These are phyloP conservation scores for Ptilorrhoa leucosticta DNA, from an alignment of 2,113 vertebrate species.

Conservation along the genomic window DNA sequence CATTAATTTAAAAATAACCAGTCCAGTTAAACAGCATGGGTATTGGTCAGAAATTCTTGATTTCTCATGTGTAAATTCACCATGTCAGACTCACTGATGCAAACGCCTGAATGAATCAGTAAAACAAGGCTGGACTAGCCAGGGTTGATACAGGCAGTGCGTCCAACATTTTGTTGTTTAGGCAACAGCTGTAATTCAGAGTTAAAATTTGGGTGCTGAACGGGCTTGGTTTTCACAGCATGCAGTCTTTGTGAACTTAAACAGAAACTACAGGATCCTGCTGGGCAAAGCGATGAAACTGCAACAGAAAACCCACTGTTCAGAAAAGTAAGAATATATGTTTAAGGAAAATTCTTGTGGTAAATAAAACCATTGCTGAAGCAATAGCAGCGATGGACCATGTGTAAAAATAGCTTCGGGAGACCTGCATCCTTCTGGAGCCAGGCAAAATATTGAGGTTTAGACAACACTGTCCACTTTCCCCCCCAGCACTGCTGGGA, in stretches of 20 bases:
- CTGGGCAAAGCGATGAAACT: neutral
- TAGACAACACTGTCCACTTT: neutral
- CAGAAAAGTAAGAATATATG: neutral
- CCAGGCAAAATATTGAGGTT: neutral
- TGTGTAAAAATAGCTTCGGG: neutral
- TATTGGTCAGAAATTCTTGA: neutral
- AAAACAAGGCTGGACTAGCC: neutral
- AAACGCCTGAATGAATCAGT: neutral
- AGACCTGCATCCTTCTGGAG: neutral
- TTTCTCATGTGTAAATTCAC: neutral
- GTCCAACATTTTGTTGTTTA: neutral
- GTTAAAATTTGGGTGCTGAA: neutral
- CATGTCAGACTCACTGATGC: neutral
- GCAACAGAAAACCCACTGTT: neutral
- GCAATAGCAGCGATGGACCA: neutral
- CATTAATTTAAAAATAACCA: neutral
- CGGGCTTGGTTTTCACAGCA: neutral
- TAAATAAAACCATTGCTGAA: neutral
- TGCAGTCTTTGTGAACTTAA: neutral
- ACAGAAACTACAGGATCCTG: neutral
- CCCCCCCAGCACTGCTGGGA: neutral
- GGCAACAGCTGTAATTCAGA: neutral
- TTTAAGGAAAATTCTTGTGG: neutral
- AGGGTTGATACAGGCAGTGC: neutral
- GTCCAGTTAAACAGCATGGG: neutral